Base-by-base conservation (phyloP, 2,113 vertebrate genomes). In the Nymphicus hollandicus region DNA sequence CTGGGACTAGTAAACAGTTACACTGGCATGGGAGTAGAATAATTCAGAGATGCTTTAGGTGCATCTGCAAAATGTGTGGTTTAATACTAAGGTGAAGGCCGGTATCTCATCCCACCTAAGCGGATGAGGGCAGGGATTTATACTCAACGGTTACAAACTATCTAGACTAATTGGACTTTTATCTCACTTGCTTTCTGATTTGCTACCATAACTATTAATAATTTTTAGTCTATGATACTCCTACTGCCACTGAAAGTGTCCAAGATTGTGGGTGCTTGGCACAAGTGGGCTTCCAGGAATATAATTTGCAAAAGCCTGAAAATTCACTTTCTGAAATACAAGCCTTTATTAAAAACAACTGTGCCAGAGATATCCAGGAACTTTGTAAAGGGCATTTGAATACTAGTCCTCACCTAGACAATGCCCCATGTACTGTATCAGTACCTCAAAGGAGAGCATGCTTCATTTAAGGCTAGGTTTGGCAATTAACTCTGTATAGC, bases 1-100 rank as follows among this genome's bases (percentile, higher is more conserved):
- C 65, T 0, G 0, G 81, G 56, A 82, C 56, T n/a, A 2, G 0
- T 6, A 60, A 60, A 13, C 0, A 0, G 50, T 60, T 60, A 28
- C 24, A 5, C 0, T n/a, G 56, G 17, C 41, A 15, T 4, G 41
- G 3, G 27, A 94, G 28, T 19, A 81, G 77, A 52, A 63, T 3
- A 80, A 68, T 0, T 5, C 44, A 49, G 65, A 2, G 63, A 72
- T 60, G 44, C 79, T 79, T 65, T 6, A 61, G 65, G 77, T 46
- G 52, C 1, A 1, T 19, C 76, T 82, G 70, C 50, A 86, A 76
- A 83, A 88, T 25, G 20, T 27, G 14, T 55, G 35, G 27, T 92
- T 55, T 52, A 89, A 90, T 16, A 60, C 35, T 13, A 19, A 18
- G 72, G 69, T 23, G 77, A 93, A 95, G 65, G 70, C 35, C 61